Evolutionary conservation across 2,797 vertebrate species (phyloP).

Genomic region (Natrix natrix): DNA sequence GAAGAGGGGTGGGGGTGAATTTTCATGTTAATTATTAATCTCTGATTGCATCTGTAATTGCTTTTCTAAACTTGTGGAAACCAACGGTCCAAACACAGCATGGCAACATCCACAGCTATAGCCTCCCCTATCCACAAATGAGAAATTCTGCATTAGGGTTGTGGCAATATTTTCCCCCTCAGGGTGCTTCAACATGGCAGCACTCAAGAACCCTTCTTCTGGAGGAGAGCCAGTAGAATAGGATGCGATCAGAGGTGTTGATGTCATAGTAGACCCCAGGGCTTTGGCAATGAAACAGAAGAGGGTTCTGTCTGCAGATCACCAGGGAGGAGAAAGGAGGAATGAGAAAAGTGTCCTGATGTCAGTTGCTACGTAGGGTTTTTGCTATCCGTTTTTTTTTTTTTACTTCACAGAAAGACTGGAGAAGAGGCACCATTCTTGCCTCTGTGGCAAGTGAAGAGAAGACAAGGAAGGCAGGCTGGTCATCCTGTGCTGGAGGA

Average conservation of each 20-base stretch:
- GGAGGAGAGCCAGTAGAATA: background rate
- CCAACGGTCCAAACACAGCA: background rate
- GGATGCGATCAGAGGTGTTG: background rate
- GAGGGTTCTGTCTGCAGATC: background rate
- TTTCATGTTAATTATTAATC: conserved; percentile 9
- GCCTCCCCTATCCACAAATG: background rate
- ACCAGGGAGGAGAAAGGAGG: background rate
- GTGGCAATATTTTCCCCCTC: background rate
- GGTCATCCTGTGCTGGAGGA: background rate
- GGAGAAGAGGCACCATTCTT: background rate
- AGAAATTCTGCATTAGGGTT: background rate
- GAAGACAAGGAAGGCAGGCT: background rate
- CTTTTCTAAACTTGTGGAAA: background rate
- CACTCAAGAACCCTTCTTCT: background rate
- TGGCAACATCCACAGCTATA: background rate
- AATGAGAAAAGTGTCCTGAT: background rate
- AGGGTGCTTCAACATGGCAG: background rate
- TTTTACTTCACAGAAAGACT: background rate
- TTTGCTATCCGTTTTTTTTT: background rate
- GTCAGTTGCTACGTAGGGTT: background rate
- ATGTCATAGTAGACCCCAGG: background rate
- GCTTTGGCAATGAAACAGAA: background rate
- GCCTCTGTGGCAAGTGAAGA: background rate
- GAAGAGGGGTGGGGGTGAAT: background rate
- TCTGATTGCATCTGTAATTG: background rate